A percentile compares a stretch with the other conserved stretches of the same genome.
Conservation (phyloP, 2,113 vertebrate species). For the Coptodon rendalli region DNA sequence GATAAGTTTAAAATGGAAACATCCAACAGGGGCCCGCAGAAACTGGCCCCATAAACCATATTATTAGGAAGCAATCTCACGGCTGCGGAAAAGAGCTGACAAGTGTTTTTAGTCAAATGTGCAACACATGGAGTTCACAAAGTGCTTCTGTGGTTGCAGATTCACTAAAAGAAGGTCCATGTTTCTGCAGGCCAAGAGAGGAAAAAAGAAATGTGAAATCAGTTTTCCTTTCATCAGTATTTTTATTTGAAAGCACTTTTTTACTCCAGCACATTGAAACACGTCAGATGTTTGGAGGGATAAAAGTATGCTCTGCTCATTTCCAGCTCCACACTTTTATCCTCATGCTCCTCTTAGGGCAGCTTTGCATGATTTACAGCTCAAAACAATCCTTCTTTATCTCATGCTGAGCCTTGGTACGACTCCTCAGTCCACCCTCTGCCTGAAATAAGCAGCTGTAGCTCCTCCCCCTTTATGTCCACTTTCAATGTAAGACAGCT, state of each 20-base stretch:
- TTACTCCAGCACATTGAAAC: not conserved
- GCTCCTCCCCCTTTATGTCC: not conserved
- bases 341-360: not conserved
- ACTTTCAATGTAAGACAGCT: not conserved
- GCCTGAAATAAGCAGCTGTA: not conserved
- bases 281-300: not conserved
- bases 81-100: constrained; percentile 64
- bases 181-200: not conserved
- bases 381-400: not conserved
- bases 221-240: not conserved
- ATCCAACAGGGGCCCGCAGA: constrained; percentile 43
- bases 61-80: constrained; percentile 65
- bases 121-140: constrained; percentile 53
- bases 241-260: not conserved
- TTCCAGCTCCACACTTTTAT: not conserved
- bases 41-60: constrained; percentile 59
- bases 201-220: not conserved
- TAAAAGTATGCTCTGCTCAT: not conserved
- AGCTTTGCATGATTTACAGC: not conserved
- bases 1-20: constrained; percentile 71
- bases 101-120: constrained; percentile 56
- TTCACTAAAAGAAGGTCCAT: not conserved
- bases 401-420: not conserved
- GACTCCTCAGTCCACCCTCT: not conserved
- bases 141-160: not conserved